Evolutionary conservation across 2,888 invertebrate genomes (phyloP).

Genomic region (Biston stratarius): DNA sequence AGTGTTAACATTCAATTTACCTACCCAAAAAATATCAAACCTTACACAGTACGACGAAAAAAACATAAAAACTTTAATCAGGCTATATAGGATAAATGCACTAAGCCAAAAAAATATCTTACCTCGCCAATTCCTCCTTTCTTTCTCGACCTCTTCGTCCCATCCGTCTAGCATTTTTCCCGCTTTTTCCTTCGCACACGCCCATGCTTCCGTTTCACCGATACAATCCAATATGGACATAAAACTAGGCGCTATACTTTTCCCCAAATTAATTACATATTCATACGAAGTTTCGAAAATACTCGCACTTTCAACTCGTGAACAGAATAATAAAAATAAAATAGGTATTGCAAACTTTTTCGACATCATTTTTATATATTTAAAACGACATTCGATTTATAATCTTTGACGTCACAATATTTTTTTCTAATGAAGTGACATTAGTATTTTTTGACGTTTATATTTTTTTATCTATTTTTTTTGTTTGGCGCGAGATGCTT

Average conservation of each 20-base stretch:
- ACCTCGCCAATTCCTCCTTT: constrained; percentile 78
- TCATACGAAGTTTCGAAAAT: constrained; percentile 73
- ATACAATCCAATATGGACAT: constrained; percentile 85
- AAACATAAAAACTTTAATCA: background rate
- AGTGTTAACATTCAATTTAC: too few relatives aligned
- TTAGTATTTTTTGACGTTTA: constrained; percentile 40
- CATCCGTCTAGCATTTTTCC: constrained; percentile 81
- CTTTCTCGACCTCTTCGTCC: constrained; percentile 69
- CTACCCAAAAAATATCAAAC: too few relatives aligned
- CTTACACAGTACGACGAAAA: too few relatives aligned
- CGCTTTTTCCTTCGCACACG: constrained; percentile 84
- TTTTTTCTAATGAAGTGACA: constrained; percentile 40
- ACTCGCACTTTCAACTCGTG: constrained; percentile 68
- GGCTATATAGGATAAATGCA: background rate
- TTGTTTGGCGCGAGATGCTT: constrained; percentile 45
- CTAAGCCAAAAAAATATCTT: constrained; percentile 31
- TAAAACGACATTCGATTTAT: constrained; percentile 28
- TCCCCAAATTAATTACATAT: constrained; percentile 74
- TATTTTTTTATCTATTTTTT: constrained; percentile 22
- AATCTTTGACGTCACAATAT: background rate
- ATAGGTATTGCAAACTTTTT: constrained; percentile 52
- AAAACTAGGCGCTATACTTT: constrained; percentile 80
- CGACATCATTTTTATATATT: constrained; percentile 60
- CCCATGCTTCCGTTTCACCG: constrained; percentile 79
- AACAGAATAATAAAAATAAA: constrained; percentile 59